Evolutionary conservation across 2,113 vertebrate genomes (phyloP).

Genomic region (Cryptoleucopteryx plumbea): DNA sequence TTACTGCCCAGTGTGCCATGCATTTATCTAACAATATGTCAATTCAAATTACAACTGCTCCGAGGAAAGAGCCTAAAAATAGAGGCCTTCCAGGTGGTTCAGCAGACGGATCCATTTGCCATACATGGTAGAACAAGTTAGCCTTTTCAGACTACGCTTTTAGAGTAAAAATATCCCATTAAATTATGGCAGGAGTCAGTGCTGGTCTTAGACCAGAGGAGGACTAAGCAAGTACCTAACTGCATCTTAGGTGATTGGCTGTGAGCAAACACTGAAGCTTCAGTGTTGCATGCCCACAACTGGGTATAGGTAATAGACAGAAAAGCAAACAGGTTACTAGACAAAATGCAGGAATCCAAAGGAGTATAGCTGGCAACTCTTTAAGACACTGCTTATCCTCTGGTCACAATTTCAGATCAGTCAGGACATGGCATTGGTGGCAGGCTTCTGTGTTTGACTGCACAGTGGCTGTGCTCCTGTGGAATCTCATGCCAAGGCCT

Average conservation of each 20-base stretch:
- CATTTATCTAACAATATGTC: not conserved
- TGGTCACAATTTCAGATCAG: not conserved
- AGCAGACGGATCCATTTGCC: not conserved
- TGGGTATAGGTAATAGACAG: not conserved
- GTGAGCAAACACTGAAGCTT: not conserved
- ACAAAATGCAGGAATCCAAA: not conserved
- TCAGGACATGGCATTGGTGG: not conserved
- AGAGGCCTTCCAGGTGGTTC: constrained; percentile 50
- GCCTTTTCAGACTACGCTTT: constrained; percentile 2
- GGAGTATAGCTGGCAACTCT: not conserved
- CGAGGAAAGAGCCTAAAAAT: not conserved
- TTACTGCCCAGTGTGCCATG: not conserved
- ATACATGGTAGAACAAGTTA: not conserved
- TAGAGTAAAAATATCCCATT: not conserved
- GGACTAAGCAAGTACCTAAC: not conserved
- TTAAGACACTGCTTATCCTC: not conserved
- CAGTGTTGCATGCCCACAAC: not conserved
- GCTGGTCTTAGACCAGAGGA: not conserved
- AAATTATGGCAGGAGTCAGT: not conserved
- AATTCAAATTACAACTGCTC: constrained; percentile 13
- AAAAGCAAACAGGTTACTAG: not conserved
- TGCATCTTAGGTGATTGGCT: not conserved
- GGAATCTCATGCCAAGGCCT: not conserved
- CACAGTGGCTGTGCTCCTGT: not conserved
- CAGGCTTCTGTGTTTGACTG: not conserved